Base-by-base conservation (phyloP, 2,888 invertebrate species). In the Zaprionus lineosus region DNA sequence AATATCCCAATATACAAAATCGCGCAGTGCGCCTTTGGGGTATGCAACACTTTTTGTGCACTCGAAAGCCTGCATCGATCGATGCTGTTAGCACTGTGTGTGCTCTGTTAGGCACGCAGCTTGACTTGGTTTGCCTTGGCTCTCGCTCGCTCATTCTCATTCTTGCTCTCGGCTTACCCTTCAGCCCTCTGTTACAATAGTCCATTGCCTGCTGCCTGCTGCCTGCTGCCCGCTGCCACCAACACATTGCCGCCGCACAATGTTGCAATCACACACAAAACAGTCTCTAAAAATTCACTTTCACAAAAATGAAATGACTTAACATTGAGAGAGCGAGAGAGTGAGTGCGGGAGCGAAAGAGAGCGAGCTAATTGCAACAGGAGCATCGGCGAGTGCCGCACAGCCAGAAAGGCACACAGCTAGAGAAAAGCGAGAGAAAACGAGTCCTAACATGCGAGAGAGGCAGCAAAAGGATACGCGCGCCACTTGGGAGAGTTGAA, bases 221-320 rank as follows among this genome's bases (percentile, higher is more conserved):
- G n/a, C n/a, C 24, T 9, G 4, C 41, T 9, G 2, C 3, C 19
- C 14, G 3, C 14, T 3, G 1, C 6, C 31, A 31, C 48, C 43
- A 63, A 59, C 39, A 53, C 56, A 19, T 36, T 40, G 48, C 62
- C 58, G 56, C 48, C 60, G 48, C 56, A 84, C 84, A 72, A 69
- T 84, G 82, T 79, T 84, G 86, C 86, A 72, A 75, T 65, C 73
- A 61, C 55, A 65, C 48, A 64, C 63, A 81, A 81, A 74, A 77
- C 70, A 77, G 74, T 82, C 70, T 50, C 73, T 61, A 71, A 79
- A 81, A 84, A 83, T 79, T 81, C 81, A 85, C 85, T 81, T 85
- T 81, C 85, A 70, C 69, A 68, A 47, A 46, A 24, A 55, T 51
- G 47, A 72, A 72, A 72, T 51, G 47, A 69, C 55, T 72, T 69